These are phyloP conservation scores for Saguinus imperator DNA, from an alignment of 2,113 vertebrate genomes.

Conservation along the genomic window DNA sequence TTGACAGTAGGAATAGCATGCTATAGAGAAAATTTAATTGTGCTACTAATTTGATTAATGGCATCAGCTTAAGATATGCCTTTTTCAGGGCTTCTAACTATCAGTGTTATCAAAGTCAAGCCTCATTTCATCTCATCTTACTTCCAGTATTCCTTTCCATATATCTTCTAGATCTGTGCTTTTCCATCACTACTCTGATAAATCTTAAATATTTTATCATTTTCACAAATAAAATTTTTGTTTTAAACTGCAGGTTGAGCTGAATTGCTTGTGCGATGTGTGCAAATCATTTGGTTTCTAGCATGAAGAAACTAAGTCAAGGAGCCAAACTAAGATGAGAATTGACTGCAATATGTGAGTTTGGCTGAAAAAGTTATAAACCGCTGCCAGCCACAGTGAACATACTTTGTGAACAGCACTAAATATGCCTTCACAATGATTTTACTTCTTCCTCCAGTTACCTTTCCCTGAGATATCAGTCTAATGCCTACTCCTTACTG, in stretches of 20 bases:
- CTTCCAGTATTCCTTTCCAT: not conserved
- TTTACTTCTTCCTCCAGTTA: not conserved
- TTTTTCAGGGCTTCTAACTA: not conserved
- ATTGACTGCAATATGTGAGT: not conserved
- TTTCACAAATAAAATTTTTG: not conserved
- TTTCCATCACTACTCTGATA: not conserved
- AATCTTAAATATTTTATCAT: not conserved
- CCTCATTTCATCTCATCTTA: rapidly evolving
- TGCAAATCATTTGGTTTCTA: not conserved
- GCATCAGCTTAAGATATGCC: not conserved
- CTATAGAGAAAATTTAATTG: not conserved
- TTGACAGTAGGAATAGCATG: not conserved
- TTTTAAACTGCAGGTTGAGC: not conserved
- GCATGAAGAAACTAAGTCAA: not conserved
- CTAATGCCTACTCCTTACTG: not conserved
- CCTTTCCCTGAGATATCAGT: not conserved
- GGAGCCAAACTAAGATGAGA: not conserved
- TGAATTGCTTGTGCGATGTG: not conserved
- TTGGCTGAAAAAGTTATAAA: not conserved
- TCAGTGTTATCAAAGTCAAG: not conserved
- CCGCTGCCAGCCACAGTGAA: not conserved
- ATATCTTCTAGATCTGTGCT: not conserved
- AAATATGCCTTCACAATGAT: not conserved
- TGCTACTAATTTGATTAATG: not conserved
- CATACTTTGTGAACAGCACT: not conserved